phyloP scores from a whole-genome alignment of 2,888 invertebrate genomes.

The Microplitis deprimator region DNA sequence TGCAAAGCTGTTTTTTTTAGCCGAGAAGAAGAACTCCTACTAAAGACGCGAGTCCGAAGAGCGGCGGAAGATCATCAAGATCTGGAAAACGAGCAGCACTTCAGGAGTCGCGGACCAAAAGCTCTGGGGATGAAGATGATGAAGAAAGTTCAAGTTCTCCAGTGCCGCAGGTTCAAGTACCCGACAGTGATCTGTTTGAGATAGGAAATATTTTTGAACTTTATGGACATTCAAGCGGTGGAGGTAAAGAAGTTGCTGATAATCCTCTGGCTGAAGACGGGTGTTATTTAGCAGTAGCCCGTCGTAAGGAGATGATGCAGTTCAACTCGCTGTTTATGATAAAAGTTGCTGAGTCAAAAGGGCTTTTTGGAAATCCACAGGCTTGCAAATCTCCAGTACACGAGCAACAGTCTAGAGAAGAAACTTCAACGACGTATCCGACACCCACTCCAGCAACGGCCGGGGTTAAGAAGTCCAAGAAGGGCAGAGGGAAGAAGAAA shows the following conservation, averaged over 20 bases:
- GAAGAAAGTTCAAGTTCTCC: not conserved
- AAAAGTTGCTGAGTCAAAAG: conserved; percentile 85
- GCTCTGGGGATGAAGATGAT: conserved; percentile 23
- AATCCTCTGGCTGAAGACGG: conserved; percentile 67
- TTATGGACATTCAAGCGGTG: not conserved
- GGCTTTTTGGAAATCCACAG: conserved; percentile 78
- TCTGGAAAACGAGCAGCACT: conserved; percentile 14
- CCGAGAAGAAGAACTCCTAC: conserved; percentile 44
- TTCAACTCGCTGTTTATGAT: conserved; percentile 89
- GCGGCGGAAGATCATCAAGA: conserved; percentile 29
- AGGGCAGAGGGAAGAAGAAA: conserved; percentile 39
- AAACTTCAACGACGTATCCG: conserved; percentile 26
- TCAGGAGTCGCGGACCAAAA: conserved; percentile 18
- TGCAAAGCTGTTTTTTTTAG: conserved; percentile 33
- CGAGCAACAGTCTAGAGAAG: conserved; percentile 66
- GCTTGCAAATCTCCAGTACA: conserved; percentile 50
- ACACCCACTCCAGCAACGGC: conserved; percentile 6
- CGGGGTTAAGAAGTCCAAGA: conserved; percentile 46
- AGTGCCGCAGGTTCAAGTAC: conserved; percentile 73
- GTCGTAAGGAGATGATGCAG: conserved; percentile 82
- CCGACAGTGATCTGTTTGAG: conserved; percentile 81
- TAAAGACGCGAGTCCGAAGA: conserved; percentile 49
- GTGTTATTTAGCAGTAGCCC: conserved; percentile 79
- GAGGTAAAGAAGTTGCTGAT: not conserved
- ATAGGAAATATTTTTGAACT: conserved; percentile 74